Percentiles rank a stretch among this genome's conserved stretches.
Conservation (phyloP, 2,888 invertebrate genomes). For the Pyrrhosoma nymphula region DNA sequence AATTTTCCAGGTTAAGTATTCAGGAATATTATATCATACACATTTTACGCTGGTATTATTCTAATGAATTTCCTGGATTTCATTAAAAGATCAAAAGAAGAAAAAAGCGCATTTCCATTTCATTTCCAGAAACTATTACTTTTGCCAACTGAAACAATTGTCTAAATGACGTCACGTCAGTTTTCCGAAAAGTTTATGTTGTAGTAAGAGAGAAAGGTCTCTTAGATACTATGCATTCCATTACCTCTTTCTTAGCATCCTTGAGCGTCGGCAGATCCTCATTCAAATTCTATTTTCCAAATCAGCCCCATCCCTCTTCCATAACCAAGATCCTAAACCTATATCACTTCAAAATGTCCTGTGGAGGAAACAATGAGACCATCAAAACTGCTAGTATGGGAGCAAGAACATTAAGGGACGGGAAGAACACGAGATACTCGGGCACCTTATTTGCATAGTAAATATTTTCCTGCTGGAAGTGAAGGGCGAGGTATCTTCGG, state of each 20-base stretch:
- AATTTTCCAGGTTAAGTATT: no score
- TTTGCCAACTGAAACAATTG: no score
- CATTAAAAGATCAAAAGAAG: no score
- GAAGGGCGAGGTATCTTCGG: not conserved
- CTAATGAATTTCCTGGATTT: no score
- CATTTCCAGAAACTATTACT: no score
- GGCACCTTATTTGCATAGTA: constrained; percentile 62
- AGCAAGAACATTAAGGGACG: constrained; percentile 36
- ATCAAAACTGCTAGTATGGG: constrained; percentile 50
- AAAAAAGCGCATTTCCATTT: no score
- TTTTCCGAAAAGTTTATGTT: no score
- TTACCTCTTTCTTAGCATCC: not conserved
- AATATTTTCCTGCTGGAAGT: constrained; percentile 45
- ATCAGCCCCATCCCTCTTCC: not conserved
- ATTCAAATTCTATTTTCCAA: not conserved
- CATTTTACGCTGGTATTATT: no score
- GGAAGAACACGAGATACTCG: constrained; percentile 26
- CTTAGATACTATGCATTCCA: no score
- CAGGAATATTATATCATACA: no score
- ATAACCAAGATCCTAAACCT: not conserved
- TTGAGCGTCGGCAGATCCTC: not conserved
- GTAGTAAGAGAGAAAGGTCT: no score
- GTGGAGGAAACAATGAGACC: constrained; percentile 51
- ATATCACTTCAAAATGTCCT: constrained; percentile 40
- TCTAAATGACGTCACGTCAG: no score